Conservation (phyloP, 2,888 invertebrate genomes). For the Poecilus cupreus region DNA sequence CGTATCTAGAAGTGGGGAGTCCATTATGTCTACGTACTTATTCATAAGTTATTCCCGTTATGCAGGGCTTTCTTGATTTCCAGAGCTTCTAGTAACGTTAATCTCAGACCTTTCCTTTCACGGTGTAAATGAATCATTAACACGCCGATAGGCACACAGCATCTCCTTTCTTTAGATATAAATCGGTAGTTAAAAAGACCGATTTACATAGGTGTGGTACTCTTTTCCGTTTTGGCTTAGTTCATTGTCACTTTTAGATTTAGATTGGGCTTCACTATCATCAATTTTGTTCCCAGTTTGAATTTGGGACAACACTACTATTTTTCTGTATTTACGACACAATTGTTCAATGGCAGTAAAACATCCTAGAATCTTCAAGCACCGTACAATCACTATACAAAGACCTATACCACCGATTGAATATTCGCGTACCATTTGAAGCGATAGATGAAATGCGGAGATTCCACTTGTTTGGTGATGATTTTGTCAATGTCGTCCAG, state of each 20-base stretch:
- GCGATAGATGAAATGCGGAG: conserved; percentile 26
- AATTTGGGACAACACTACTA: background rate
- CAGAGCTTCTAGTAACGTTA: no score
- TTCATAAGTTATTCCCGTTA: no score
- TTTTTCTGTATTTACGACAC: background rate
- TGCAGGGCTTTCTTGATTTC: no score
- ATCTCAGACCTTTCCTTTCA: no score
- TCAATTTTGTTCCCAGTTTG: background rate
- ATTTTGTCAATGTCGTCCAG: conserved; percentile 61
- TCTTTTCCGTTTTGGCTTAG: background rate
- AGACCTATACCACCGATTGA: background rate
- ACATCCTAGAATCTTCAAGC: background rate
- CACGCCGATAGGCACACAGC: background rate
- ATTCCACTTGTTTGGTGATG: conserved; percentile 59
- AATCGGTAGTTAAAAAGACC: background rate
- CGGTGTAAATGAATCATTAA: no score
- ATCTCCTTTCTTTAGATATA: background rate
- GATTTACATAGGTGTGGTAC: conserved; percentile 14
- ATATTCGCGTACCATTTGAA: background rate
- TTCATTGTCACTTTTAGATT: background rate
- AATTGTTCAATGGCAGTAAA: background rate
- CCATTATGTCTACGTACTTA: no score
- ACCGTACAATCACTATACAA: background rate
- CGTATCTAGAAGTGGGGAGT: no score
- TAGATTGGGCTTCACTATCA: background rate